Conservation (phyloP, 2,797 vertebrate genomes). For the Acanthornis magna region DNA sequence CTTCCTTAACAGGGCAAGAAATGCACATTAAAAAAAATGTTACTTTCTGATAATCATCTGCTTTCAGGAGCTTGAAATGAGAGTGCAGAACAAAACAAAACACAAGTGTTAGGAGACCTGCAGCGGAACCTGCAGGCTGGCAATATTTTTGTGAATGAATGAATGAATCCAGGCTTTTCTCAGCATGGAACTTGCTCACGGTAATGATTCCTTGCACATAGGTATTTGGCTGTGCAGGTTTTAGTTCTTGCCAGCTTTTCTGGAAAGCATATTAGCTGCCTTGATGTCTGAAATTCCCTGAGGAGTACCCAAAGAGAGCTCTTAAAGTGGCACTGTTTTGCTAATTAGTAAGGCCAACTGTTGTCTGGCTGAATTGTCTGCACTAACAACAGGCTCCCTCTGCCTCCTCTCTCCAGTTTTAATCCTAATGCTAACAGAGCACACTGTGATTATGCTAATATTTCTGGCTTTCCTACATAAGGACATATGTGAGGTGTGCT, state of each 20-base stretch:
- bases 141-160: constrained; percentile 9
- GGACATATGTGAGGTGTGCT: constrained; percentile 52
- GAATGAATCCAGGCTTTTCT: constrained; percentile 15
- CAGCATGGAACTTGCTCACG: not conserved
- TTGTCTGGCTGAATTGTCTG: constrained; percentile 61
- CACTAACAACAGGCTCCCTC: constrained; percentile 35
- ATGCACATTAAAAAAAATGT: not conserved
- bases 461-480: constrained; percentile 52
- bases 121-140: not conserved
- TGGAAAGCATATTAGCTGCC: constrained; percentile 11
- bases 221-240: constrained; percentile 11
- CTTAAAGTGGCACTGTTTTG: constrained; percentile 49
- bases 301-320: constrained; percentile 36
- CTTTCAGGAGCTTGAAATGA: not conserved
- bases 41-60: not conserved
- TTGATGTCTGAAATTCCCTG: constrained; percentile 42
- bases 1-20: not conserved
- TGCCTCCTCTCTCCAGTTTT: constrained; percentile 37
- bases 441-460: constrained; percentile 73
- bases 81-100: not conserved
- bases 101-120: not conserved
- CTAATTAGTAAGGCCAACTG: constrained; percentile 69
- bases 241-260: constrained; percentile 34
- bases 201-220: not conserved
- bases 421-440: constrained; percentile 60